phyloP scores from a whole-genome alignment of 1,140 invertebrate species.

The Drosophila subobscura region DNA sequence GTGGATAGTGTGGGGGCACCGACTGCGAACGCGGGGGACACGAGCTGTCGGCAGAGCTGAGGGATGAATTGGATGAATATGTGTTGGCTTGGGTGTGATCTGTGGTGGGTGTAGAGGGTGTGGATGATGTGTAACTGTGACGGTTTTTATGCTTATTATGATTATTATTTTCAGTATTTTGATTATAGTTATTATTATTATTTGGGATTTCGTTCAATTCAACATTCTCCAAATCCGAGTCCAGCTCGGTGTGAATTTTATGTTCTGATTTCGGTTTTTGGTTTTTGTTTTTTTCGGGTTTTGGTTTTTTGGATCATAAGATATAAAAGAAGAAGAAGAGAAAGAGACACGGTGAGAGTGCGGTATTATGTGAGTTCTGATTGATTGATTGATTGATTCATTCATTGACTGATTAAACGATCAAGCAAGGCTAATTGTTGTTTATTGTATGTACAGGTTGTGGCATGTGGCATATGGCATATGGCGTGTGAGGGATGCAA shows the following conservation, averaged over 20 bases:
- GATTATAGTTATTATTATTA: constrained; percentile 63
- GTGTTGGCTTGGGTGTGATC: constrained; percentile 21
- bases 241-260: constrained; percentile 81
- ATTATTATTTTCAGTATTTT: constrained; percentile 43
- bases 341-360: constrained; percentile 79
- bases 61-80: constrained; percentile 75
- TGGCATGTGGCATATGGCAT: background rate
- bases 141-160: constrained; percentile 65
- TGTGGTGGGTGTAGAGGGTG: constrained; percentile 29
- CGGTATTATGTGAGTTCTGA: constrained; percentile 57
- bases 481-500: constrained; percentile 27
- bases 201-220: constrained; percentile 79
- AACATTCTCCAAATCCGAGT: constrained; percentile 81
- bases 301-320: constrained; percentile 35
- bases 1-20: constrained; percentile 64
- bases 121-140: constrained; percentile 60
- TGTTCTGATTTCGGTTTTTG: constrained; percentile 77
- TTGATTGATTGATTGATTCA: constrained; percentile 19
- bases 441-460: constrained; percentile 48
- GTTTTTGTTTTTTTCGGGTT: constrained; percentile 7
- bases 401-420: constrained; percentile 43
- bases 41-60: constrained; percentile 64
- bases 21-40: constrained; percentile 59
- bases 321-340: constrained; percentile 79
- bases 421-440: constrained; percentile 40